Evolutionary conservation across 92 coral and sea anemone genomes (phyloP), one percentile per base, ranked within the genome.

Genomic region (Plumapathes pennacea): DNA sequence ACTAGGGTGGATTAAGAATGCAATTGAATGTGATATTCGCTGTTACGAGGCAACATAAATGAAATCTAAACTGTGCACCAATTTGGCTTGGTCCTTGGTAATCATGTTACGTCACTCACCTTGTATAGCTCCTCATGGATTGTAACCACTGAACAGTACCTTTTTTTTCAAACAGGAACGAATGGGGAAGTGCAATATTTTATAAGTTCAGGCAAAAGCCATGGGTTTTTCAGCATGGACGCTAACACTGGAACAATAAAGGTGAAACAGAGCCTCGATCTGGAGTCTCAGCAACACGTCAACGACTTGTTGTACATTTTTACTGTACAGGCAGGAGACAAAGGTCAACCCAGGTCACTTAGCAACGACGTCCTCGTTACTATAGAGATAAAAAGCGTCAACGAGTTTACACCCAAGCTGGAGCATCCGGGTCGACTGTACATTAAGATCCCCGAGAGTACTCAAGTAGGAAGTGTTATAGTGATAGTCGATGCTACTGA

Each of bases 201-300:
- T 9, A 89, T 89, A 19, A 69, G 39, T 38, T 72, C 91, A 25
- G 97, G 97, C 11, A 84, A 89, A 56, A 36, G 6, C 23, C 85
- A 57, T 33, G 78, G 68, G 6, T 80, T 83, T 60, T 89, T 89
- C 41, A 68, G 34, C 32, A 75, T 84, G 29, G 49, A 73, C 69
- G 15, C 72, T 14, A 20, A 46, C 33, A 74, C 88, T 19, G 97
- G 97, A 17, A 73, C 41, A 32, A 49, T 89, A 41, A 38, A 29
- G 53, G 85, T 85, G 1, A 55, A 64, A 36, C 67, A 39, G 1
- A 63, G 72, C 49, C 81, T 89, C 56, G 97, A 89, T 63, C 70
- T 89, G 60, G 97, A 89, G 63, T 72, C 89, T 8, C 83, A 89
- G 48, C 22, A 62, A 21, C 97, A 85, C 71, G 73, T 86, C 38